Evolutionary conservation across 2,888 invertebrate species (phyloP).

Genomic region (Drosophila mulleri): DNA sequence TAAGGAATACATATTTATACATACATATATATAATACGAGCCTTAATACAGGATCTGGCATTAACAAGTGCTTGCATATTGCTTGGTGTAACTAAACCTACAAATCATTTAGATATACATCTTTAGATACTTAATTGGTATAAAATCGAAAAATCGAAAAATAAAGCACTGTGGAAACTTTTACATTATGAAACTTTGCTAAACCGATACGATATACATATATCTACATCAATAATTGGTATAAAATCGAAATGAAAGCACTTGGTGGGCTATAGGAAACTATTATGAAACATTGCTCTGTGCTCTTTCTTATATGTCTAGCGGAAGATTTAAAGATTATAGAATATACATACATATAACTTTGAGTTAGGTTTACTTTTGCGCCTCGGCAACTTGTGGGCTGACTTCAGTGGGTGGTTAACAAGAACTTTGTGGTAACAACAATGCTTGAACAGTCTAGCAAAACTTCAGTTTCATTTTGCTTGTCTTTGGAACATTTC

Average conservation of each 20-base stretch:
- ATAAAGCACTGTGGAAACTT: conserved; percentile 69
- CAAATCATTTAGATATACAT: conserved; percentile 37
- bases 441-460: conserved; percentile 54
- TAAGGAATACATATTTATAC: conserved; percentile 25
- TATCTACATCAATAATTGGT: conserved; percentile 29
- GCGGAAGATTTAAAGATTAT: conserved; percentile 60
- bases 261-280: conserved; percentile 60
- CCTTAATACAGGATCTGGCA: conserved; percentile 17
- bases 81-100: conserved; percentile 57
- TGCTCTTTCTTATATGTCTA: conserved; percentile 62
- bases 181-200: conserved; percentile 4
- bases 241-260: conserved; percentile 67
- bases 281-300: conserved; percentile 25
- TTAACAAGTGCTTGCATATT: conserved; percentile 40
- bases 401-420: conserved; percentile 59
- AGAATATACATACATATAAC: conserved; percentile 19
- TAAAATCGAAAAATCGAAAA: conserved; percentile 49
- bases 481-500: conserved; percentile 95
- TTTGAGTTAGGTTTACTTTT: conserved; percentile 16
- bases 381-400: conserved; percentile 31
- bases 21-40: conserved; percentile 22
- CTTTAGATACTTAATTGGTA: conserved; percentile 25
- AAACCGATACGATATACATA: background rate
- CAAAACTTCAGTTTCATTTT: conserved; percentile 89
- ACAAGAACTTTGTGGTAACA: conserved; percentile 1